phyloP scores from a whole-genome alignment of 2,113 vertebrate species.

The Thinocorus orbignyianus region DNA sequence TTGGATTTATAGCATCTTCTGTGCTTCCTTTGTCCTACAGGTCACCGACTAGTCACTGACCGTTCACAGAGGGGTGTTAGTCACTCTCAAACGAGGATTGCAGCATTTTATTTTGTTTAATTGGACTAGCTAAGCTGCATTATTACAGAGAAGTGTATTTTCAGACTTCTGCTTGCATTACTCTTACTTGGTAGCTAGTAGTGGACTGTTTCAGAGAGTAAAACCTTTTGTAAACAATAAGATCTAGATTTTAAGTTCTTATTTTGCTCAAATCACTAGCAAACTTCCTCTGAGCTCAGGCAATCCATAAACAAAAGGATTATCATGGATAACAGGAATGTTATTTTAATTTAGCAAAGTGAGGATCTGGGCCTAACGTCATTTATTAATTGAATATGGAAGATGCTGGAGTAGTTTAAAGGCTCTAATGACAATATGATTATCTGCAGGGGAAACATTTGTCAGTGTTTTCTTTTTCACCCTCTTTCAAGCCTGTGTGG shows the following conservation, averaged over 20 bases:
- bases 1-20: neutral
- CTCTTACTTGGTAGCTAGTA: neutral
- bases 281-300: neutral
- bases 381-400: neutral
- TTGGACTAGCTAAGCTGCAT: neutral
- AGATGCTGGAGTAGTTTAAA: neutral
- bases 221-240: neutral
- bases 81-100: neutral
- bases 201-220: neutral
- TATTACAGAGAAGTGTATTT: neutral
- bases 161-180: neutral
- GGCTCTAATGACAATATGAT: neutral
- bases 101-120: neutral
- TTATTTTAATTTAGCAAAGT: neutral
- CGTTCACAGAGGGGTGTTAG: rapidly evolving
- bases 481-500: neutral
- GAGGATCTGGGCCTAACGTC: neutral
- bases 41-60: neutral
- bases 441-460: constrained; percentile 34
- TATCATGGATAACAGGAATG: neutral
- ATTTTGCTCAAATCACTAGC: neutral
- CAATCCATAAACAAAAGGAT: neutral
- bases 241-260: neutral
- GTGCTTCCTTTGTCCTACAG: rapidly evolving
- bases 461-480: neutral